These are phyloP conservation scores for Epizoanthus illoricatus DNA, from an alignment of 92 coral and sea anemone genomes.

Conservation along the genomic window DNA sequence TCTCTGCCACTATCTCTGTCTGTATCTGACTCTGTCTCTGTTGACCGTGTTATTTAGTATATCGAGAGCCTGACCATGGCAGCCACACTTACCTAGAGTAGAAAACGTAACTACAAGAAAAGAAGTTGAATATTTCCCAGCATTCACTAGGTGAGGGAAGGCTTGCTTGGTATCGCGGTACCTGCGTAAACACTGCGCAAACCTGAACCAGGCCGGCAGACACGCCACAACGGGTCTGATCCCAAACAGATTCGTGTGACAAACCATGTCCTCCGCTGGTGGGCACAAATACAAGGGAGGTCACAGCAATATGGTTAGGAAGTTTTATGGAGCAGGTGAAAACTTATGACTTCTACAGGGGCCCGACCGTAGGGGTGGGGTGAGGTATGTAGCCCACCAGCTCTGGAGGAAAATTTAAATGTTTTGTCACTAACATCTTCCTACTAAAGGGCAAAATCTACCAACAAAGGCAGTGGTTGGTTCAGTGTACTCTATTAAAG, in stretches of 20 bases:
- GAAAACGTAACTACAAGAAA: constrained; percentile 91
- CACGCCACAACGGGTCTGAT: constrained; percentile 91
- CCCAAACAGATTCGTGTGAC: constrained; percentile 85
- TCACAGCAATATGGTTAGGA: no score
- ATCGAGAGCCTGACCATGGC: background rate
- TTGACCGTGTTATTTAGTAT: background rate
- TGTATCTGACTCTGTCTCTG: no score
- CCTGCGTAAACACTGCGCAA: constrained; percentile 97
- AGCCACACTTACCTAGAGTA: constrained; percentile 63
- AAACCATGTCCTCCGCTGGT: constrained; percentile 61
- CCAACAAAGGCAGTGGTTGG: no score
- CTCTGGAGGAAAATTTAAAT: no score
- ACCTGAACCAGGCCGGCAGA: constrained; percentile 98
- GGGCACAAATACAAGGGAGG: background rate
- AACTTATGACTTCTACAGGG: no score
- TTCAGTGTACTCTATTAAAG: no score
- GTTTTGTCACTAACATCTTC: no score
- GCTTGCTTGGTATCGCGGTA: constrained; percentile 87
- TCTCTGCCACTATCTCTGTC: no score
- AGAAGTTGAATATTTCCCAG: constrained; percentile 96
- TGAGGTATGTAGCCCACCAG: no score
- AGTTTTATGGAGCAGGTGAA: no score
- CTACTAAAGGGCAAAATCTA: no score
- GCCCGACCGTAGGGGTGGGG: no score
- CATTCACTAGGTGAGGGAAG: constrained; percentile 97